Evolutionary conservation across 1,140 invertebrate genomes (phyloP).

Genomic region (Druon quercuslanigerum): DNA sequence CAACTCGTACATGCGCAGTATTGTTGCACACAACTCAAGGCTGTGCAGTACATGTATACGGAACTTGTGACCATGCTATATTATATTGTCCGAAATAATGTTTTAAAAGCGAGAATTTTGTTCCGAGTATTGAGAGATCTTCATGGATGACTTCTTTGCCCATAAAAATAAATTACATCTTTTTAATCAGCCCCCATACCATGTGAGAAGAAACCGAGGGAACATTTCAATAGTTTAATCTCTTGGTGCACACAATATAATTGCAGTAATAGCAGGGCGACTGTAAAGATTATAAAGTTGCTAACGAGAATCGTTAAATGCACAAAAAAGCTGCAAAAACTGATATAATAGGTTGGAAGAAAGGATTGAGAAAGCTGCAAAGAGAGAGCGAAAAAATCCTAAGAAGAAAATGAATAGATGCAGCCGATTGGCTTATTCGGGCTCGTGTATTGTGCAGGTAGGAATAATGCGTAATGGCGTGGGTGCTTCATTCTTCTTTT

Average conservation of each 20-base stretch:
- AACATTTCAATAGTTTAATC: constrained; percentile 3
- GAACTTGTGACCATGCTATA: too few species aligned
- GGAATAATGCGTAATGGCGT: constrained; percentile 36
- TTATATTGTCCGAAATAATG: too few species aligned
- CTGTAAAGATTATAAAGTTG: not conserved
- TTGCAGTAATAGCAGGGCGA: not conserved
- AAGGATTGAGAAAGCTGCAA: constrained; percentile 29
- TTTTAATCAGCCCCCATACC: too few species aligned
- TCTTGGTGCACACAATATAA: not conserved
- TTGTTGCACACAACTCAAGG: too few species aligned
- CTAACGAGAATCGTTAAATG: constrained; percentile 17
- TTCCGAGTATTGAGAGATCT: too few species aligned
- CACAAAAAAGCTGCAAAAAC: constrained; percentile 19
- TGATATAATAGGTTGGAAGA: constrained; percentile 9
- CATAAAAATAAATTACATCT: too few species aligned
- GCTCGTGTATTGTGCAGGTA: not conserved
- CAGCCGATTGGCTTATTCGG: constrained; percentile 23
- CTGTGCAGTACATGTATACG: too few species aligned
- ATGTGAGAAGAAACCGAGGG: too few species aligned
- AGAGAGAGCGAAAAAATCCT: constrained; percentile 24
- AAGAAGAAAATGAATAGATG: constrained; percentile 14
- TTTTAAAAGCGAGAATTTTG: too few species aligned
- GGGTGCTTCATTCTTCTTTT: constrained; percentile 10
- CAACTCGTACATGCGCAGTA: too few species aligned
- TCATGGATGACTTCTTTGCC: too few species aligned